phyloP scores from a whole-genome alignment of 2,797 vertebrate species.

The Pseudomugil tenellus region DNA sequence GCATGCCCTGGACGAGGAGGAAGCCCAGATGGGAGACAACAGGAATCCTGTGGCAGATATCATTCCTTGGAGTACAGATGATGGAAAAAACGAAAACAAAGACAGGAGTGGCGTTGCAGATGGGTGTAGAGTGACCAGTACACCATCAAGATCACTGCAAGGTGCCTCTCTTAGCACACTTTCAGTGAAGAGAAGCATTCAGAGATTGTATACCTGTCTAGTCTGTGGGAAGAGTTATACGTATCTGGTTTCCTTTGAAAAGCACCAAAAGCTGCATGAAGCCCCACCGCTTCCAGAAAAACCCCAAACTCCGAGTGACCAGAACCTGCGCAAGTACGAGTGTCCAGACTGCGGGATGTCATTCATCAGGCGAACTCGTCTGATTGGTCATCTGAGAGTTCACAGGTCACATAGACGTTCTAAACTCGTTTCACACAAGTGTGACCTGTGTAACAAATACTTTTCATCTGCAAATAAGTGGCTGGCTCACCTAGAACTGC shows the following conservation, averaged over 20 bases:
- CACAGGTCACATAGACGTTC: slow-evolving; percentile 24
- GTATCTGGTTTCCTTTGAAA: slow-evolving; percentile 67
- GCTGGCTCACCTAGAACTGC: slow-evolving; percentile 57
- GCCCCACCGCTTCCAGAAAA: rapidly evolving
- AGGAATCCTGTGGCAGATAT: not conserved
- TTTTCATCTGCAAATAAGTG: slow-evolving; percentile 49
- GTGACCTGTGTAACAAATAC: slow-evolving; percentile 66
- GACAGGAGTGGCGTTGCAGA: not conserved
- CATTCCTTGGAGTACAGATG: not conserved
- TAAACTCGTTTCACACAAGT: slow-evolving; percentile 24
- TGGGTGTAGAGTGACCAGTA: slow-evolving; percentile 4
- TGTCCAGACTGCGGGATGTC: slow-evolving; percentile 70
- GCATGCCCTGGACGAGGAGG: slow-evolving; percentile 55
- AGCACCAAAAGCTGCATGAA: slow-evolving; percentile 66
- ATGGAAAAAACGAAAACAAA: slow-evolving; percentile 1
- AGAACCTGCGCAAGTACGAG: slow-evolving; percentile 21
- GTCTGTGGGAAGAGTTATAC: slow-evolving; percentile 75
- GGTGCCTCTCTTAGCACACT: not conserved
- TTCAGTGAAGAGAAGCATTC: not conserved
- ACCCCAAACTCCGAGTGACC: rapidly evolving
- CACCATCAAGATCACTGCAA: not conserved
- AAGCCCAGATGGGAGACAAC: slow-evolving; percentile 9
- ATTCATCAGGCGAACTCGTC: slow-evolving; percentile 47
- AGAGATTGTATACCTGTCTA: slow-evolving; percentile 50
- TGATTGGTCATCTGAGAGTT: slow-evolving; percentile 58